Evolutionary conservation across 2,797 vertebrate species (phyloP).

Genomic region (Pachyuromys duprasi): DNA sequence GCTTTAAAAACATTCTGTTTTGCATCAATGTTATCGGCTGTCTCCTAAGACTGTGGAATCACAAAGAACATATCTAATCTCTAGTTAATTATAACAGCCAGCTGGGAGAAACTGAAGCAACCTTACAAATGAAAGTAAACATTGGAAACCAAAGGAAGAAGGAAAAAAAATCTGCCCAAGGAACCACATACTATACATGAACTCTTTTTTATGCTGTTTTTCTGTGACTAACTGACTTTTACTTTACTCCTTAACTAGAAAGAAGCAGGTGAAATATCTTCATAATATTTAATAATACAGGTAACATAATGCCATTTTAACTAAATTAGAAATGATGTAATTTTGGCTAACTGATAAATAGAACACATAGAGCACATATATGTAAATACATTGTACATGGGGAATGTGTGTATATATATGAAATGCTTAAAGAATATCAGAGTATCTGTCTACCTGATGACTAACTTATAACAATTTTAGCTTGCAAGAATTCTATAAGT

Average conservation of each 20-base stretch:
- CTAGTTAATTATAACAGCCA: background rate
- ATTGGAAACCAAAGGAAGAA: background rate
- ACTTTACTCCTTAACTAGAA: background rate
- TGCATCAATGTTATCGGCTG: fast-evolving
- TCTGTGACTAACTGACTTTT: background rate
- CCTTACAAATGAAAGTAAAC: background rate
- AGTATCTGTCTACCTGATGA: background rate
- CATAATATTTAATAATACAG: background rate
- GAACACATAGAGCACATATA: fast-evolving
- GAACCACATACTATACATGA: fast-evolving
- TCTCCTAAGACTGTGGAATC: background rate
- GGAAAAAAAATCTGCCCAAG: background rate
- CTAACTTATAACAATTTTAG: background rate
- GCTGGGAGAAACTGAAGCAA: background rate
- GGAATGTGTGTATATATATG: background rate
- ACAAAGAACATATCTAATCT: fast-evolving
- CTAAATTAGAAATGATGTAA: background rate
- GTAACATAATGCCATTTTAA: background rate
- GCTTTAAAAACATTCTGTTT: background rate
- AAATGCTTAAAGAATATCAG: background rate
- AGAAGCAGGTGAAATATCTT: fast-evolving
- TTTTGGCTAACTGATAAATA: background rate
- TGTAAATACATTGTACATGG: background rate
- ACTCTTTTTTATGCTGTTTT: background rate
- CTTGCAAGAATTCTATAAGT: background rate